Conservation (phyloP, 2,113 vertebrate species). For the Neolamprologus devosi region DNA sequence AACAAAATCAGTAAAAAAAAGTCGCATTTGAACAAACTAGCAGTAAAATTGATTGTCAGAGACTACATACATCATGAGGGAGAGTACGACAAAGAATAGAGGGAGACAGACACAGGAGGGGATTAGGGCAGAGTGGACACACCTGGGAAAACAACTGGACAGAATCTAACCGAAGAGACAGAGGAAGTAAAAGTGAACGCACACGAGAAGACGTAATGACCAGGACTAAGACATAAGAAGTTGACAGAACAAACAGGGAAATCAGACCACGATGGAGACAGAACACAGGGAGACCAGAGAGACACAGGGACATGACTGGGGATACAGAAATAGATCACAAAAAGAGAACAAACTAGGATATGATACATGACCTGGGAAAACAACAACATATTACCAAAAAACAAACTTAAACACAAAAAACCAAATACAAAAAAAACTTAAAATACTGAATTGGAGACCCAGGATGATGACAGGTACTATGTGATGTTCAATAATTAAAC, state of each 20-base stretch:
- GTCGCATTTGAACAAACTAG: background rate
- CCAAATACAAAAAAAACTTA: fast-evolving
- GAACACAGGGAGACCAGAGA: background rate
- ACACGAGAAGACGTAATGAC: background rate
- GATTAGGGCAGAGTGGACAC: background rate
- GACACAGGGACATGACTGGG: background rate
- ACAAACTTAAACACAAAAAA: background rate
- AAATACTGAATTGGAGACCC: background rate
- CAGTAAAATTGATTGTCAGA: background rate
- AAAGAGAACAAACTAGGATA: background rate
- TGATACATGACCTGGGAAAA: background rate
- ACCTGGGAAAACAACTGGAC: background rate
- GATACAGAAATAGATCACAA: background rate
- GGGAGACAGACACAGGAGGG: background rate
- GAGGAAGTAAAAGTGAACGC: background rate
- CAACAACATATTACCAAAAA: background rate
- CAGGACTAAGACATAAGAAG: background rate
- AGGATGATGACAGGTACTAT: background rate
- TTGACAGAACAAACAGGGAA: background rate
- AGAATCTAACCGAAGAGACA: background rate
- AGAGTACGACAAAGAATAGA: background rate
- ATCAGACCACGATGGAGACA: background rate
- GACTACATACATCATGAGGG: background rate
- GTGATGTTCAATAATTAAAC: background rate
- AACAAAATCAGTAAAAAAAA: background rate